Base-by-base conservation (phyloP, 2,797 vertebrate genomes). In the Danio kyathit region DNA sequence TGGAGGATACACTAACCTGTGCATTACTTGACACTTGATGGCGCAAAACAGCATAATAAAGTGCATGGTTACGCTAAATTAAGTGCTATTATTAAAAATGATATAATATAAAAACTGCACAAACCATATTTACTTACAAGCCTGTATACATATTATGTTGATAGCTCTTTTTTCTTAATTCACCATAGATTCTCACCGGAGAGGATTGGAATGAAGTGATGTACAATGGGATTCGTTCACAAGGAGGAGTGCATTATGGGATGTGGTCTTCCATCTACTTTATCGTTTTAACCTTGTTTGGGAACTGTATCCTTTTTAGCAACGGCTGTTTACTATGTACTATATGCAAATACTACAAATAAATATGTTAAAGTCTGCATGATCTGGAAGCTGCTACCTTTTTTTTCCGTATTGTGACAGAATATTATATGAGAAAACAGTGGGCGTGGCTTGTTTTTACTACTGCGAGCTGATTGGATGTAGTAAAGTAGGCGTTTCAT, bases 211-310 rank as follows among this genome's bases (percentile, higher is more conserved):
- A 99, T 0, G 98, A 99, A 88, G 98, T 99, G 88, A 99, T 99
- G 98, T 99, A 99, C 91, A 96, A 99, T 0, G 98, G 97, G 59
- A 99, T 99, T 76, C 96, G 97, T 63, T 99, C 98, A 0, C 98
- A 99, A 89, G 98, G 97, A 29, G 98, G 98, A 0, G 98, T 99
- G 81, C 96, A 96, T 91, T 98, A 96, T 0, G 98, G 98, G 88
- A 99, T 99, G 98, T 99, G 98, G 97, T 99, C 98, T 7, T 99
- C 98, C 7, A 97, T 99, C 92, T 99, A 99, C 82, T 99, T 99
- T 93, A 99, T 99, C 46, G 93, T 99, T 82, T 96, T 99, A 82
- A 99, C 98, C 5, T 92, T 99, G 79, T 99, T 99, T 91, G 98
- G 98, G 82, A 99, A 99, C 90, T 99, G 98, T 99, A 99, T 99